These are phyloP conservation scores for Diceros bicornis DNA, from an alignment of 2,797 vertebrate species.

Conservation along the genomic window DNA sequence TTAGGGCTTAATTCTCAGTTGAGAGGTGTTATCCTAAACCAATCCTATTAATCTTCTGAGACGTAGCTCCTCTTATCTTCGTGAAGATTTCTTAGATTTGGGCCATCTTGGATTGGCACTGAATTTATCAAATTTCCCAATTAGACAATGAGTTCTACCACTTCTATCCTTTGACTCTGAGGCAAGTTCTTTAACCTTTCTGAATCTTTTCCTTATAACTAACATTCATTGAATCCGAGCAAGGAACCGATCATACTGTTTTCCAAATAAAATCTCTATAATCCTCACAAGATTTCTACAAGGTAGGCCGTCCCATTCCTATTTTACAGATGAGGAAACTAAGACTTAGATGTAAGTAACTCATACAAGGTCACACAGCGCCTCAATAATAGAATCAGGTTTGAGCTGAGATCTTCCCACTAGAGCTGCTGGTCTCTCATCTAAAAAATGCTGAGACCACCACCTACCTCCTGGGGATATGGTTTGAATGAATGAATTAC, in stretches of 20 bases:
- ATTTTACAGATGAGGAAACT: background rate
- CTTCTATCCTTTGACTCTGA: background rate
- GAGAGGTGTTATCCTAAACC: constrained; percentile 19
- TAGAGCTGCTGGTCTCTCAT: background rate
- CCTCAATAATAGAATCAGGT: background rate
- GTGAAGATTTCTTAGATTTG: constrained; percentile 21
- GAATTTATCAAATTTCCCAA: background rate
- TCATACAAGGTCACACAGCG: background rate
- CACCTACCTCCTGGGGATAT: background rate
- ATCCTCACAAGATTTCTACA: background rate
- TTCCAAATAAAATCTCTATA: background rate
- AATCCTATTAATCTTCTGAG: background rate
- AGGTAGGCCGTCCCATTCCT: background rate
- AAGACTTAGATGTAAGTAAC: background rate
- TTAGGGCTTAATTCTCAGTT: background rate
- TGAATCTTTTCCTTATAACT: constrained; percentile 10
- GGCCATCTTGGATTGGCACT: background rate
- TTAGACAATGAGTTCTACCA: background rate
- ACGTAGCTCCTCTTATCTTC: background rate
- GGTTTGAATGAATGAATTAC: background rate
- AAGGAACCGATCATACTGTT: background rate
- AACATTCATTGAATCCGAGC: constrained; percentile 12
- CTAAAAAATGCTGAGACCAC: background rate
- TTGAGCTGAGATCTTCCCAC: background rate
- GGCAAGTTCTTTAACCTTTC: constrained; percentile 14